phyloP scores from a whole-genome alignment of 2,888 invertebrate genomes.

The Lycocerus yunnanus region DNA sequence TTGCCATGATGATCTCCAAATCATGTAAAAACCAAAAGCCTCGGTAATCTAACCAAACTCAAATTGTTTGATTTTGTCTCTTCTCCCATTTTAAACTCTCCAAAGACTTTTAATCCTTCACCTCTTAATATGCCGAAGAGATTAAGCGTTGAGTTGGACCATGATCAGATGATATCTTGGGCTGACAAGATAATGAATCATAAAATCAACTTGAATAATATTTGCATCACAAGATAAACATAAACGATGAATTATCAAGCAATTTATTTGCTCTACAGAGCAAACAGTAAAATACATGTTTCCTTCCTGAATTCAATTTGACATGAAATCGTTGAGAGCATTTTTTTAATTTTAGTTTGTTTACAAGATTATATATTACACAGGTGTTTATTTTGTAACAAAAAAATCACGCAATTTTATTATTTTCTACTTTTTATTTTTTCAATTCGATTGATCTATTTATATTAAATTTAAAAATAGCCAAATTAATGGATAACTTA shows the following conservation, averaged over 20 bases:
- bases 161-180: not conserved
- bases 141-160: not conserved
- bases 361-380: not conserved
- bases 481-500: not conserved
- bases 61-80: no score
- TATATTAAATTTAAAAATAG: not conserved
- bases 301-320: no score
- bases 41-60: no score
- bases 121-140: no score
- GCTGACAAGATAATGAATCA: not conserved
- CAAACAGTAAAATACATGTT: not conserved
- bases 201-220: not conserved
- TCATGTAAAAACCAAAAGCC: no score
- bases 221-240: not conserved
- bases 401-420: not conserved
- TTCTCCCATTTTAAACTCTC: no score
- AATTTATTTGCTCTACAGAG: not conserved
- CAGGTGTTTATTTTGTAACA: not conserved
- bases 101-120: no score
- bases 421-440: not conserved
- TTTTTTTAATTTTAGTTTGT: not conserved
- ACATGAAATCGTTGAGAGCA: no score
- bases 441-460: not conserved
- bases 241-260: not conserved
- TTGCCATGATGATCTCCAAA: no score